Conservation (phyloP, 1,140 invertebrate genomes). For the Dreissena rostriformis region DNA sequence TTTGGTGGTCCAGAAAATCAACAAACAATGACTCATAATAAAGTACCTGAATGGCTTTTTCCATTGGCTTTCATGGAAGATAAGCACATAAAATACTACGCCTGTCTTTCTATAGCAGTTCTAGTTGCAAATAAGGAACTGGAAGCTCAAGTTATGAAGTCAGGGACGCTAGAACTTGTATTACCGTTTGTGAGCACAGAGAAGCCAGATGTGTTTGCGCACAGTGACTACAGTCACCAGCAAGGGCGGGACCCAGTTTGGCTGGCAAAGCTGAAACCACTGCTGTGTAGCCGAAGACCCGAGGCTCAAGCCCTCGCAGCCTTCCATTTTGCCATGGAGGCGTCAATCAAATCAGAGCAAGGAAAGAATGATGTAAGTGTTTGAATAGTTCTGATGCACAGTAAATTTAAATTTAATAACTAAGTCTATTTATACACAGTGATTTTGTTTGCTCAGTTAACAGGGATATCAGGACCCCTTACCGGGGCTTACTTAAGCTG, state of each 20-base stretch:
- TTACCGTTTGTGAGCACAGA: conserved; percentile 97
- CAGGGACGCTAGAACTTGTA: conserved; percentile 96
- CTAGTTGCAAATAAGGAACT: conserved; percentile 99
- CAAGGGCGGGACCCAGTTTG: conserved; percentile 98
- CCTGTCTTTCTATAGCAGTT: conserved; percentile 97
- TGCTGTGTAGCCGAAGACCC: conserved; percentile 96
- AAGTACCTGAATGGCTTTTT: conserved; percentile 97
- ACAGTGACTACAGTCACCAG: conserved; percentile 92
- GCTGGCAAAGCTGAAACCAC: conserved; percentile 95
- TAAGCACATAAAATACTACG: conserved; percentile 96
- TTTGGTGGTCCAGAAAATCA: conserved; percentile 99
- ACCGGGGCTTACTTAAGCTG: too few species aligned
- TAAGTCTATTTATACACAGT: too few species aligned
- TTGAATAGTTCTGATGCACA: too few species aligned
- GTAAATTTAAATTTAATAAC: too few species aligned
- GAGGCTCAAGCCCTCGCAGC: conserved; percentile 98
- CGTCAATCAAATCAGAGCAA: conserved; percentile 98
- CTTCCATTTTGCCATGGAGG: conserved; percentile 99
- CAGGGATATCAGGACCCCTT: too few species aligned
- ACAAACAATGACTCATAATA: conserved; percentile 96
- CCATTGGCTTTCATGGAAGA: conserved; percentile 98
- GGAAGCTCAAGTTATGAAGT: conserved; percentile 96
- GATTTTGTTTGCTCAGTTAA: too few species aligned
- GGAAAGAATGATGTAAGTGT: conserved; percentile 90
- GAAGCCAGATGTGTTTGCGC: conserved; percentile 97